Evolutionary conservation across 2,113 vertebrate genomes (phyloP).

Genomic region (Ictalurus punctatus): DNA sequence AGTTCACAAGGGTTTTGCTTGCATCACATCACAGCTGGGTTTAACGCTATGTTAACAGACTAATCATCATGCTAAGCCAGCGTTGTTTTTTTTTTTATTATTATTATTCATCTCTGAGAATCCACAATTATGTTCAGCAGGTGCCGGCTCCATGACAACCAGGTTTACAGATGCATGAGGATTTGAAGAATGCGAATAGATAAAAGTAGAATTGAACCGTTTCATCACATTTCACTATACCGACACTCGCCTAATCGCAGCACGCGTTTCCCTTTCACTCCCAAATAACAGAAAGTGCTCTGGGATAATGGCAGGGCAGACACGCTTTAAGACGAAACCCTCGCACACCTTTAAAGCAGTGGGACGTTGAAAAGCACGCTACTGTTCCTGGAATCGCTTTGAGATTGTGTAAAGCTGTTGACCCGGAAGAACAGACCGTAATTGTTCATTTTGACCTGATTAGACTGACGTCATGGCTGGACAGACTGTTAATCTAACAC

Average conservation of each 20-base stretch:
- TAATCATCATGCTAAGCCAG: not conserved
- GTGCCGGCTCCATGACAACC: no score
- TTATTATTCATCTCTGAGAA: no score
- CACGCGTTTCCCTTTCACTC: not conserved
- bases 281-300: not conserved
- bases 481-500: slow-evolving; percentile 71
- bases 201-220: no score
- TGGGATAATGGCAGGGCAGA: not conserved
- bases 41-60: not conserved
- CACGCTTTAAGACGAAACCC: not conserved
- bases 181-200: not conserved
- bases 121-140: no score
- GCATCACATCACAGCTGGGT: not conserved
- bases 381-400: not conserved
- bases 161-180: no score
- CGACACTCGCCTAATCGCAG: not conserved
- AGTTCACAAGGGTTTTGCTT: not conserved
- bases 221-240: not conserved
- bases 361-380: not conserved
- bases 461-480: slow-evolving; percentile 64
- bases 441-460: slow-evolving; percentile 58
- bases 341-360: not conserved
- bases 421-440: not conserved
- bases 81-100: no score
- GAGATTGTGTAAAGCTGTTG: not conserved